These are phyloP conservation scores for Telenomus remus DNA, from an alignment of 1,140 invertebrate genomes.

Conservation along the genomic window DNA sequence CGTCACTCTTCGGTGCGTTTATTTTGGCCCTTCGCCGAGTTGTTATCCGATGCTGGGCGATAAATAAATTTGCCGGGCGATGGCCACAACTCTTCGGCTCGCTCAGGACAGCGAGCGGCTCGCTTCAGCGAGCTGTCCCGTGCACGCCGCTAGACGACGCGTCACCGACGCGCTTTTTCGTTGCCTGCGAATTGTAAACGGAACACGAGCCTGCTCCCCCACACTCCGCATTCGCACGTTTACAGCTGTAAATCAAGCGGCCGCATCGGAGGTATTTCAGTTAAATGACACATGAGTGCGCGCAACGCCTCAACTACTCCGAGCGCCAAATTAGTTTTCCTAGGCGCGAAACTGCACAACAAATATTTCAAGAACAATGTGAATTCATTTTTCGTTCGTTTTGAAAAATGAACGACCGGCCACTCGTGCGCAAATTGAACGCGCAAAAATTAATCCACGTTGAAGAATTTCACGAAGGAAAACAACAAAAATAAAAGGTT, in stretches of 20 bases:
- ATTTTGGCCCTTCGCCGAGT: conserved; percentile 50
- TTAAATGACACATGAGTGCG: conserved; percentile 71
- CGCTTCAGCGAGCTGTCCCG: conserved; percentile 45
- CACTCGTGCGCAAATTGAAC: background rate
- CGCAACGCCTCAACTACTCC: conserved; percentile 26
- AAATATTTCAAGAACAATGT: conserved; percentile 49
- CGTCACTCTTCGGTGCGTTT: conserved; percentile 49
- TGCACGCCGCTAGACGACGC: conserved; percentile 41
- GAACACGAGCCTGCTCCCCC: conserved; percentile 43
- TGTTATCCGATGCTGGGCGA: conserved; percentile 56
- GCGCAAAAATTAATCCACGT: background rate
- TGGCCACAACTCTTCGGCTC: conserved; percentile 65
- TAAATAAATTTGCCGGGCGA: conserved; percentile 72
- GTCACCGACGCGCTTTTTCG: conserved; percentile 42
- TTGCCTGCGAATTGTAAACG: conserved; percentile 39
- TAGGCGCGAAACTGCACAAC: conserved; percentile 29
- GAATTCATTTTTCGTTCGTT: conserved; percentile 10
- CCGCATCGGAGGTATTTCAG: conserved; percentile 73
- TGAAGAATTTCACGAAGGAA: no score
- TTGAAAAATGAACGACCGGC: conserved; percentile 1
- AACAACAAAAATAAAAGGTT: background rate
- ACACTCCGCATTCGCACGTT: conserved; percentile 45
- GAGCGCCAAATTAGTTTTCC: conserved; percentile 47
- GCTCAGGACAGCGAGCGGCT: conserved; percentile 38
- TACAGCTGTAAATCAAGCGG: conserved; percentile 72